Evolutionary conservation across 2,113 vertebrate genomes (phyloP), one percentile per base, ranked within the genome.

Genomic region (Ciconia maguari): DNA sequence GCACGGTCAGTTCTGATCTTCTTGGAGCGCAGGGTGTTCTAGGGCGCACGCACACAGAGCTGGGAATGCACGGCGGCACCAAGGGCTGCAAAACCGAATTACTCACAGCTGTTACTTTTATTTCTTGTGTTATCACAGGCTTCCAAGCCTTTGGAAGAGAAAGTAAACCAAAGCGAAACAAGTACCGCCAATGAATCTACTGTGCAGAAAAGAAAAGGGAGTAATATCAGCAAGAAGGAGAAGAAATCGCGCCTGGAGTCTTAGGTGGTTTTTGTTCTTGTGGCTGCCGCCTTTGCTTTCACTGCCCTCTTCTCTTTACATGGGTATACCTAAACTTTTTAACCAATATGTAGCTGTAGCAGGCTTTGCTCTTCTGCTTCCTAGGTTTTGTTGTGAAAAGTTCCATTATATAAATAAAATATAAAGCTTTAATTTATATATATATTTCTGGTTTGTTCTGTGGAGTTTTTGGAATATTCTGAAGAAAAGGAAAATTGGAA

Each of bases 131-230:
- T 18, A 9, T 49, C 46, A 5, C 83, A 96, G 96, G 57, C 29
- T 71, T 54, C 89, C 75, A 51, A 87, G 60, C 66, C 88, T 60
- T 44, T 87, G 48, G 95, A 85, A 44, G 83, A 97, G 69, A 89
- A 89, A 84, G 61, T 5, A 44, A 36, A 70, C n/a, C 90, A 38
- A 49, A 87, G 51, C 0, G 44, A 81, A 71, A 44, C 16, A 4
- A 77, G 25, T 1, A 2, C 11, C 19, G 9, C 32, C 34, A 19
- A 7, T 21, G 72, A 46, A 14, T 61, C 20, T 0, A 9, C 51
- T 1, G 1, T 8, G 2, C 95, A 81, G 78, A 98, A 97, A 5
- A 97, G 98, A 52, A 97, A 96, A 93, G 83, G 95, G 16, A 76
- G 69, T 8, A 13, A 6, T 4, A 24, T 38, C 22, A 44, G 58